Base-by-base conservation (phyloP, 2,113 vertebrate genomes). In the Psephotus haematonotus region DNA sequence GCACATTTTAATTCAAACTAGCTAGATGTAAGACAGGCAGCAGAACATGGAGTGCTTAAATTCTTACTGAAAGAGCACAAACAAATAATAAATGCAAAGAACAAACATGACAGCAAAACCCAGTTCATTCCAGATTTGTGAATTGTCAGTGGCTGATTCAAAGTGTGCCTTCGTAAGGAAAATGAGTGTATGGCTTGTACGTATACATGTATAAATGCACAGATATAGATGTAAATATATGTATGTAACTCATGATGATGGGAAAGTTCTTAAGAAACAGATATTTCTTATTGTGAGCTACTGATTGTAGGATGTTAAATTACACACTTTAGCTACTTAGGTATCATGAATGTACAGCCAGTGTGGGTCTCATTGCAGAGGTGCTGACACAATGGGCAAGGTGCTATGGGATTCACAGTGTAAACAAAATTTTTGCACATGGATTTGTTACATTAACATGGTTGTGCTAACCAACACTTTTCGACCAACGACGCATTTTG, bases 61-160 rank as follows among this genome's bases (percentile, higher is more conserved):
- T 63, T 67, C 69, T 52, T n/a, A 25, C 29, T 37, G 31, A 50
- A 75, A 74, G 55, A 69, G 47, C n/a, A 43, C 59, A 53, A 74
- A 24, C 11, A 50, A 78, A 16, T 10, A 57, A 49, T 11, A 35
- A 8, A 39, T 44, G n/a, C 23, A 35, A 69, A 44, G 50, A 67
- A 25, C 14, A 55, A 81, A 77, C 0, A 2, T 19, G 46, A 16
- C 37, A 49, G 39, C 31, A 77, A 53, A 41, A 6, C 3, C 0
- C 18, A 62, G 16, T 31, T 20, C 27, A 65, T 59, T 53, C 46
- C 64, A 63, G 57, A 33, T 62, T 79, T 25, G 0, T 39, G 62
- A 33, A 20, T 31, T 47, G 8, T 18, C 64, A 71, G 46, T n/a
- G 33, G 17, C 19, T 43, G 17, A 52, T 31, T 37, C 50, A 43